A percentile compares a stretch with the other conserved stretches of the same genome.
These are phyloP conservation scores for Metellina segmentata DNA, from an alignment of 2,888 invertebrate species.

Conservation along the genomic window DNA sequence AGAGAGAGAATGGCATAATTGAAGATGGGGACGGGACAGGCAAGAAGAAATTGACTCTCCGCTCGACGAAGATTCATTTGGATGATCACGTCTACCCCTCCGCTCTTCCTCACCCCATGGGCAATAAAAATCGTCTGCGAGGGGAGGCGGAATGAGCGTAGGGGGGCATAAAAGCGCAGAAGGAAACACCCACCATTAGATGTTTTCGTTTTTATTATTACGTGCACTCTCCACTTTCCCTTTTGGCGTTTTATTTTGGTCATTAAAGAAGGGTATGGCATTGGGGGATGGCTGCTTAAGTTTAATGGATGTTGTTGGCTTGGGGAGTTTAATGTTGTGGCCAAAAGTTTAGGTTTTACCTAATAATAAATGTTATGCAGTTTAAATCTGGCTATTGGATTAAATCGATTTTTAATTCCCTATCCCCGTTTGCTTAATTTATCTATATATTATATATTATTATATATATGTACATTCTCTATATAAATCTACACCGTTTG, in stretches of 20 bases:
- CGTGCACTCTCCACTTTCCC: neutral
- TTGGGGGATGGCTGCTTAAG: neutral
- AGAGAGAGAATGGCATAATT: slow-evolving; percentile 19
- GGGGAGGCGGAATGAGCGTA: neutral
- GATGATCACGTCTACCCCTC: slow-evolving; percentile 40
- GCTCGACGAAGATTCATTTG: slow-evolving; percentile 21
- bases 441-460: too few relatives aligned
- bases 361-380: too few relatives aligned
- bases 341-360: neutral
- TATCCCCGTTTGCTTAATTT: too few relatives aligned
- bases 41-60: slow-evolving; percentile 7
- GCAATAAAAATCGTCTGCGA: slow-evolving; percentile 53
- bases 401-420: too few relatives aligned
- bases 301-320: neutral
- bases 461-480: too few relatives aligned
- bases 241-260: slow-evolving; percentile 38
- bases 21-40: neutral
- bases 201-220: slow-evolving; percentile 8
- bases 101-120: neutral
- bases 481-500: too few relatives aligned
- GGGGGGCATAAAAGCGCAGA: slow-evolving; percentile 32
- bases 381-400: too few relatives aligned
- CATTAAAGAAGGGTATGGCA: slow-evolving; percentile 22
- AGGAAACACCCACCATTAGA: slow-evolving; percentile 58
- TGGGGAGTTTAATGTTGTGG: neutral